Base-by-base conservation (phyloP, 2,888 invertebrate species). In the Stenichneumon culpator region DNA sequence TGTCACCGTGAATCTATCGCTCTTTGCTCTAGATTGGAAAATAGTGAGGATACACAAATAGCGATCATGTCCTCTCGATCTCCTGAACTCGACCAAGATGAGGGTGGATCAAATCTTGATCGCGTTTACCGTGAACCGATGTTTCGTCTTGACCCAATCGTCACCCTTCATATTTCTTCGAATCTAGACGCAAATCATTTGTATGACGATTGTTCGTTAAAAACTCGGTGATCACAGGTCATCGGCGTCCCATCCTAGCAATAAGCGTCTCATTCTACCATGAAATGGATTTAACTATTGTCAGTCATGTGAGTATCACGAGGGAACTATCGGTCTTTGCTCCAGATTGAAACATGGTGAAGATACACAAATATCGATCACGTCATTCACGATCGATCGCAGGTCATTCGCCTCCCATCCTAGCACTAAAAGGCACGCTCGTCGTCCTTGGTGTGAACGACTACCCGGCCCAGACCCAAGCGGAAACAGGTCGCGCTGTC, bases 341-440 rank as follows among this genome's bases (percentile, higher is more conserved):
- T 14, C 36, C 14, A 32, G 36, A 6, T 65, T 63, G n/a, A n/a
- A 63, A 32, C 32, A 32, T 32, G 14, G 6, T n/a, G n/a, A 65
- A n/a, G 36, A 65, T n/a, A 65, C 16, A 32, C 65, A 36, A 36
- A 65, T 32, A 65, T 36, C n/a, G 7, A 60, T 60, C 57, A 60
- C 14, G 57, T 14, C 25, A 3, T 4, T 22, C 22, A 6, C 22
- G 28, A 28, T 28, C 9, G 54, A 6, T 54, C 54, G 9, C 19
- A 7, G 60, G 25, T 60, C 28, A 14, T 16, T 16, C 4, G 14
- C 22, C 0, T 60, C 11, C 14, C 25, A 57, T 11, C 25, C 57
- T 57, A 19, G 3, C 2, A 3, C 1, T 3, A 6, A 11, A 32
- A 50, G 11, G 57, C 25, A 28, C 11, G 28, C 14, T 14, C 22